Percentiles rank a stretch among this genome's conserved stretches.
phyloP scores from a whole-genome alignment of 2,113 vertebrate genomes.

The Pangasianodon hypophthalmus region DNA sequence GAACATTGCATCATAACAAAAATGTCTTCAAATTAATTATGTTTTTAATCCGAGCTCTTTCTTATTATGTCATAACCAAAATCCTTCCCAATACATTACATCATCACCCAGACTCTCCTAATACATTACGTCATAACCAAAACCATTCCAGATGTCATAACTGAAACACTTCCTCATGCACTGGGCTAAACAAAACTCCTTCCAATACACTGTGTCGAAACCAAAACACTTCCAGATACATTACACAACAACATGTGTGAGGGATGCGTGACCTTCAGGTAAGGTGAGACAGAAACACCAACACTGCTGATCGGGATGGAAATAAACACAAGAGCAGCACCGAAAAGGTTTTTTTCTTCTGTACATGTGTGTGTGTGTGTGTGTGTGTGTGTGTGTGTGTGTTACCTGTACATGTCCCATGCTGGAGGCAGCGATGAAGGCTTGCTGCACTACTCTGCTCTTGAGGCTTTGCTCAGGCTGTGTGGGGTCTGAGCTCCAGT shows the following conservation, averaged over 20 bases:
- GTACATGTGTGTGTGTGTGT: conserved; percentile 25
- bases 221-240: not conserved
- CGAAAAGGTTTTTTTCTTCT: not conserved
- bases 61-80: not conserved
- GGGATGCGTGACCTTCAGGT: not conserved
- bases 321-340: not conserved
- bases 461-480: conserved; percentile 60
- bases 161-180: not conserved
- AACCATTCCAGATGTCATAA: not conserved
- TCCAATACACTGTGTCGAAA: not conserved
- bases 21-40: not conserved
- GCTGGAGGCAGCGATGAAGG: conserved; percentile 85
- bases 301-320: not conserved
- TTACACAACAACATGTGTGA: not conserved
- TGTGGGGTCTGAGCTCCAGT: conserved; percentile 72
- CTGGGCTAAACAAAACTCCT: not conserved
- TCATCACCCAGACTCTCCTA: not conserved
- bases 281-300: not conserved
- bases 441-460: conserved; percentile 81
- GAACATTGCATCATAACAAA: not conserved
- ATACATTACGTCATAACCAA: not conserved
- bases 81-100: not conserved
- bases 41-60: not conserved
- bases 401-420: conserved; percentile 89
- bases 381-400: conserved; percentile 18